Percentiles rank a stretch among this genome's conserved stretches.
phyloP scores from a whole-genome alignment of 2,888 invertebrate species.

The Aelia acuminata region DNA sequence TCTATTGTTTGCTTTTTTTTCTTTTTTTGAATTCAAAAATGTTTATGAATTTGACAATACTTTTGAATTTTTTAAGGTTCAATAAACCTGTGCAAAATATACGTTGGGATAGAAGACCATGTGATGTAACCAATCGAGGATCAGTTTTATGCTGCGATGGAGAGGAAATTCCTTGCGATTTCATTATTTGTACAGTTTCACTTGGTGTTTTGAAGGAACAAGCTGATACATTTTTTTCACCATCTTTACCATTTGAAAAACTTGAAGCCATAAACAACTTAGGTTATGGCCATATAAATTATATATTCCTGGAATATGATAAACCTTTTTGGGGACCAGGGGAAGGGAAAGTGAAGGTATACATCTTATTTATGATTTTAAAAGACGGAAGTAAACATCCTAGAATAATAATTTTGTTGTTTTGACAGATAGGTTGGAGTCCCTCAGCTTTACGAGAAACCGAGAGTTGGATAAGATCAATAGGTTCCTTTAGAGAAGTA shows the following conservation, averaged over 20 bases:
- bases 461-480: constrained; percentile 78
- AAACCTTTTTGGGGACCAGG: constrained; percentile 82
- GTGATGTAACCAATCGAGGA: constrained; percentile 81
- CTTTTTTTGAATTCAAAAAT: not conserved
- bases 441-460: constrained; percentile 75
- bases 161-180: constrained; percentile 79
- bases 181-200: constrained; percentile 83
- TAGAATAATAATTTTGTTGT: not conserved
- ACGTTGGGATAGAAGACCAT: constrained; percentile 73
- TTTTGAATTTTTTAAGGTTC: not conserved
- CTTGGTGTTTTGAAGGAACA: constrained; percentile 85
- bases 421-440: constrained; percentile 79
- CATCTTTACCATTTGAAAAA: constrained; percentile 79
- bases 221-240: constrained; percentile 80
- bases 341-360: constrained; percentile 76
- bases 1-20: not conserved
- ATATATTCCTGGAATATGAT: constrained; percentile 84
- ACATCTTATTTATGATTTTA: constrained; percentile 70
- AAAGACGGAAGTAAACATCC: not conserved
- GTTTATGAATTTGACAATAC: not conserved
- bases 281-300: constrained; percentile 83
- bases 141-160: constrained; percentile 74
- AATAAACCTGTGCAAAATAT: constrained; percentile 54
- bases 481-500: constrained; percentile 78
- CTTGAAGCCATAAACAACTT: constrained; percentile 76